Base-by-base conservation (phyloP, 2,113 vertebrate genomes). In the Euleptes europaea region DNA sequence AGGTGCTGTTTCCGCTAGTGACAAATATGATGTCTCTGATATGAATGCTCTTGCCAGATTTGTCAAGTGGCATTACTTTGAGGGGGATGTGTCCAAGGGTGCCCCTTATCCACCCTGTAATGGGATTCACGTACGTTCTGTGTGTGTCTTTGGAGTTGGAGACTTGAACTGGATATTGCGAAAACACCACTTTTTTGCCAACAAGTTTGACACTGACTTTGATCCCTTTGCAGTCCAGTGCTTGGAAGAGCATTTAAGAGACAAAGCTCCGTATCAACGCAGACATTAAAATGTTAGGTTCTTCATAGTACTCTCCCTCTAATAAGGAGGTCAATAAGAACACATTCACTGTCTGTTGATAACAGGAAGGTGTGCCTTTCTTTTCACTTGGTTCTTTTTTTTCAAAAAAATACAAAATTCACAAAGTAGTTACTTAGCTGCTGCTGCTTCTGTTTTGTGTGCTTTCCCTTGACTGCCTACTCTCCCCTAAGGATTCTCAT, bases 121-220 rank as follows among this genome's bases (percentile, higher is more conserved):
- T 0, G 98, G 98, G 4, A 63, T 88, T 80, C 97, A 98, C 0
- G 83, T 98, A 35, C 97, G 97, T 19, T 84, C 89, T 0, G 92
- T 99, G 66, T 99, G 98, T 73, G 90, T 99, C 19, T 98, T 98
- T 8, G 98, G 97, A 14, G 96, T 79, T 0, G 98, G 98, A 28
- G 98, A 99, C 90, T 92, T 99, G 89, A 94, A 92, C 40, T 98
- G 97, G 97, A 91, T 99, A 79, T 40, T 96, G 31, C 86, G 84
- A 26, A 95, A 97, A 8, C 97, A 97, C 83, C 98, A 99, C 86
- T 94, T 99, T 19, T 98, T 98, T 94, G 98, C 97, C 84, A 99
- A 99, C 80, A 98, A 99, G 92, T 98, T 99, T 89, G 98, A 99
- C 71, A 78, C 78, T 0, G 96, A 97, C 13, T 87, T 93, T 0